Conservation (phyloP, 2,797 vertebrate genomes). For the Enteromius mattozi region DNA sequence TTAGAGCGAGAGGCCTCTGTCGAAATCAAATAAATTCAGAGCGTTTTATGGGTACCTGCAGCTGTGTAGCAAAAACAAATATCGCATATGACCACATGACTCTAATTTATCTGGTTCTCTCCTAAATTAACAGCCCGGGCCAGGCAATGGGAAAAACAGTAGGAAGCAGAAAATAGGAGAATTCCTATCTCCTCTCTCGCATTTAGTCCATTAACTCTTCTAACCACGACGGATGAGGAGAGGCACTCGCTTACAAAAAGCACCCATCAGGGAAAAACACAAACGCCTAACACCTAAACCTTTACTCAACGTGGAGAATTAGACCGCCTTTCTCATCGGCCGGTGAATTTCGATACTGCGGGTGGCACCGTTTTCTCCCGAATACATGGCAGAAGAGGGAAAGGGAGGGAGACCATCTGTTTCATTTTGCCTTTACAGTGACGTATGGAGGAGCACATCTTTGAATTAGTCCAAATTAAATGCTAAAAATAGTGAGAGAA, state of each 20-base stretch:
- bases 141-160: slow-evolving; percentile 72
- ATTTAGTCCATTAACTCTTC: slow-evolving; percentile 78
- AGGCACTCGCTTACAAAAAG: slow-evolving; percentile 59
- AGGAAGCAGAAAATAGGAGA: slow-evolving; percentile 77
- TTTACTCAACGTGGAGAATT: slow-evolving; percentile 63
- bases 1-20: slow-evolving; percentile 72
- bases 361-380: slow-evolving; percentile 51
- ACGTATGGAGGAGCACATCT: slow-evolving; percentile 49
- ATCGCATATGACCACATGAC: slow-evolving; percentile 77
- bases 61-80: slow-evolving; percentile 77
- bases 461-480: slow-evolving; percentile 51
- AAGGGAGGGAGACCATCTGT: slow-evolving; percentile 59
- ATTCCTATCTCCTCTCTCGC: slow-evolving; percentile 75
- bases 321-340: slow-evolving; percentile 55
- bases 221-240: slow-evolving; percentile 70
- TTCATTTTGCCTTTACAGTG: slow-evolving; percentile 59
- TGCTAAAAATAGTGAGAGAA: slow-evolving; percentile 5
- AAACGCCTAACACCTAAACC: slow-evolving; percentile 62
- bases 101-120: slow-evolving; percentile 76
- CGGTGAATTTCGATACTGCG: slow-evolving; percentile 57
- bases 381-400: slow-evolving; percentile 47
- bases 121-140: slow-evolving; percentile 73
- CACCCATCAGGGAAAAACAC: slow-evolving; percentile 58
- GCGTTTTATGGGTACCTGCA: slow-evolving; percentile 74
- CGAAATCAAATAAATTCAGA: slow-evolving; percentile 76